Evolutionary conservation across 2,113 vertebrate genomes (phyloP).

Genomic region (Scartelaos histophorus): DNA sequence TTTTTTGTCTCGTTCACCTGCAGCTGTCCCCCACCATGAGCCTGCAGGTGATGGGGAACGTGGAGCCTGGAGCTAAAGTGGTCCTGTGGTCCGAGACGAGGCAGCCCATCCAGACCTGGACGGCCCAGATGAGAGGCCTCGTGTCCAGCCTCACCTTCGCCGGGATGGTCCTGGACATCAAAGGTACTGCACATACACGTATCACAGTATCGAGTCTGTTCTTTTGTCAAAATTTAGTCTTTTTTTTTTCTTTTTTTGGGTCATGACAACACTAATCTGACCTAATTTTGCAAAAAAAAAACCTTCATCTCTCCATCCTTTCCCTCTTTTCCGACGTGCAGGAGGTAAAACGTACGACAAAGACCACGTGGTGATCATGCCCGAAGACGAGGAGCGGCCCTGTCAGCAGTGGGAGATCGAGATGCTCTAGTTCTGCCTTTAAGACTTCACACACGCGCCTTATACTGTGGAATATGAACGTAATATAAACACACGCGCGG

Average conservation of each 20-base stretch:
- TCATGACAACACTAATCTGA: too few species aligned
- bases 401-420: conserved; percentile 86
- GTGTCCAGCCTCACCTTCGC: conserved; percentile 86
- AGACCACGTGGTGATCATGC: conserved; percentile 86
- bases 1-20: too few species aligned
- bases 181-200: conserved; percentile 76
- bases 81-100: conserved; percentile 89
- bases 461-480: too few species aligned
- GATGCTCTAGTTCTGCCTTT: conserved; percentile 62
- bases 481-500: too few species aligned
- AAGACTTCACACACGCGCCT: too few species aligned
- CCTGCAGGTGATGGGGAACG: conserved; percentile 89
- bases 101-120: conserved; percentile 87
- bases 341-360: conserved; percentile 87
- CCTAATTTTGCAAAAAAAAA: too few species aligned
- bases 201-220: too few species aligned
- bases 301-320: too few species aligned
- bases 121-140: conserved; percentile 74
- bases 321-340: conserved; percentile 39
- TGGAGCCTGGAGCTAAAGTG: conserved; percentile 81
- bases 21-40: conserved; percentile 86
- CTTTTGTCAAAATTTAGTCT: too few species aligned
- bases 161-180: conserved; percentile 86
- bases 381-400: conserved; percentile 71
- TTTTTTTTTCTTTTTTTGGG: too few species aligned